Conservation (phyloP, 2,113 vertebrate species). For the Scolopax mira region DNA sequence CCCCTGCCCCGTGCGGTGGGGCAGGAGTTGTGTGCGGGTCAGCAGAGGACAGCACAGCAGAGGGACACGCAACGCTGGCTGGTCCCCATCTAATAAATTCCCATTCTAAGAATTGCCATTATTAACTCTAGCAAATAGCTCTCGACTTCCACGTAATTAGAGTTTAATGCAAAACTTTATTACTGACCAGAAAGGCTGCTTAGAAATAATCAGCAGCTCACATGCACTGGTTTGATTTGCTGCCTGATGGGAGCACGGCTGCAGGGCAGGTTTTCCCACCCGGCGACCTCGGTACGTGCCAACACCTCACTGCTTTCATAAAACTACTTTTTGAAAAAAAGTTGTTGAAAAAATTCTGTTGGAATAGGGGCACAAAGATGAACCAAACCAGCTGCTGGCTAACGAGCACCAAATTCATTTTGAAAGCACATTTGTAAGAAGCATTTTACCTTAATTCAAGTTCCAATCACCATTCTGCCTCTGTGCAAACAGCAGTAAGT, state of each 20-base stretch:
- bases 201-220: background rate
- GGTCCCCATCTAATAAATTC: background rate
- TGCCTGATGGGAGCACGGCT: background rate
- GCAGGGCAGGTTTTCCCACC: background rate
- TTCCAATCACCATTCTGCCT: background rate
- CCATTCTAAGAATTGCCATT: background rate
- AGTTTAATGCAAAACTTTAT: background rate
- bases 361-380: background rate
- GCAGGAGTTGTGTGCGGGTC: background rate
- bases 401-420: background rate
- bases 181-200: background rate
- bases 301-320: background rate
- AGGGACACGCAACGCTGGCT: background rate
- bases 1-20: background rate
- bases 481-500: background rate
- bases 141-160: background rate
- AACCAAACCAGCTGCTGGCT: background rate
- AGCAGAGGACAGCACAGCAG: background rate
- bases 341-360: too few relatives aligned
- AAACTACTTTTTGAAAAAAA: background rate
- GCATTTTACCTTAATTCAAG: background rate
- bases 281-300: fast-evolving
- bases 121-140: background rate
- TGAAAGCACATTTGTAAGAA: background rate
- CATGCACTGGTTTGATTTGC: background rate